Conservation (phyloP, 1,140 invertebrate species). For the Bathynomus jamesi region DNA sequence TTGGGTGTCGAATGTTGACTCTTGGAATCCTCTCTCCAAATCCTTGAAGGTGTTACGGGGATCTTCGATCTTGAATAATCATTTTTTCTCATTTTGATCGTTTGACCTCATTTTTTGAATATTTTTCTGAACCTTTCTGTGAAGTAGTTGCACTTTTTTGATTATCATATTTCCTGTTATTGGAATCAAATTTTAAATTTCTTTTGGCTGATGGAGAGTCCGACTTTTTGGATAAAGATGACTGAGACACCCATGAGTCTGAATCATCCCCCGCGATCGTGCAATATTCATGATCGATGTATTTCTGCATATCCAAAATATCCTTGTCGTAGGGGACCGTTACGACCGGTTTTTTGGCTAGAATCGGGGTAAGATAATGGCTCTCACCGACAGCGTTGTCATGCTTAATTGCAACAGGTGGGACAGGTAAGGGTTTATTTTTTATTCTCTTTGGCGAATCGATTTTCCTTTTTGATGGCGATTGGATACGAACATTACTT, state of each 20-base stretch:
- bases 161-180: neutral
- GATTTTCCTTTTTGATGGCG: neutral
- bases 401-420: neutral
- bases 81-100: neutral
- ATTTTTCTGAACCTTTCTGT: neutral
- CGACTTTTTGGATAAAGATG: slow-evolving; percentile 16
- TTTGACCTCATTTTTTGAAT: no score
- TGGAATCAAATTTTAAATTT: slow-evolving; percentile 23
- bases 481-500: neutral
- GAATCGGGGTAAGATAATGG: slow-evolving; percentile 20
- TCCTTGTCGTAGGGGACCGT: neutral
- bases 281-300: slow-evolving; percentile 36
- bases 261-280: slow-evolving; percentile 34
- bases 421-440: neutral
- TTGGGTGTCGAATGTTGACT: slow-evolving; percentile 22
- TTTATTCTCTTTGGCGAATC: neutral
- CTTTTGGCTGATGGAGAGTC: slow-evolving; percentile 27
- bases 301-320: no score
- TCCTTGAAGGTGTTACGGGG: slow-evolving; percentile 18
- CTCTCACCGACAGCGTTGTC: neutral
- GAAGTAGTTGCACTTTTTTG: neutral
- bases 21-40: slow-evolving; percentile 21
- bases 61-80: neutral
- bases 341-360: neutral
- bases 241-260: slow-evolving; percentile 36